These are phyloP conservation scores for Xenus cinereus DNA, from an alignment of 2,113 vertebrate species.

Conservation along the genomic window DNA sequence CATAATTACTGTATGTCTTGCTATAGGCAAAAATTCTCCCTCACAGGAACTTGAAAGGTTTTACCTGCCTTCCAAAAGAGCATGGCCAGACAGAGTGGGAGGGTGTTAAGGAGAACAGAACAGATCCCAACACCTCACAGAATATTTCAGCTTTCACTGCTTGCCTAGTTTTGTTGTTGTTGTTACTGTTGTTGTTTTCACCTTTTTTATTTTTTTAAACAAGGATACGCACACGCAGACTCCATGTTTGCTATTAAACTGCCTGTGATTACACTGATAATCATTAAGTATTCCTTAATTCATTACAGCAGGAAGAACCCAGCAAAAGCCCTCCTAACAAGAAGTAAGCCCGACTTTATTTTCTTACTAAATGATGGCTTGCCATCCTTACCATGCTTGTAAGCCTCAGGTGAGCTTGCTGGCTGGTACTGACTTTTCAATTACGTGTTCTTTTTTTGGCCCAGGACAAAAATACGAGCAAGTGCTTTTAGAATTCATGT, in stretches of 20 bases:
- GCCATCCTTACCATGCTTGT: background rate
- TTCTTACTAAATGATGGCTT: background rate
- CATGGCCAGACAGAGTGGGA: background rate
- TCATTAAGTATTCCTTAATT: background rate
- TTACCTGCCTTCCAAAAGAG: constrained; percentile 47
- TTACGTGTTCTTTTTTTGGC: background rate
- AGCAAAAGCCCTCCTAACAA: background rate
- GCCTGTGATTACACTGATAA: background rate
- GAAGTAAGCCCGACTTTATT: background rate
- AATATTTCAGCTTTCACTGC: constrained; percentile 20
- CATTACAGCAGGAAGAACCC: background rate
- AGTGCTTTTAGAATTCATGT: background rate
- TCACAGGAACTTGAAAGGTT: background rate
- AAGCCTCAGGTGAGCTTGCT: background rate
- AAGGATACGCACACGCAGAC: background rate
- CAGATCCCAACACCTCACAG: constrained; percentile 6
- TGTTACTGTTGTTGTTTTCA: background rate
- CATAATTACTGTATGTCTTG: background rate
- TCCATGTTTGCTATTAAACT: background rate
- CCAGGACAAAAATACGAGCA: background rate
- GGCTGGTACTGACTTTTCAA: background rate
- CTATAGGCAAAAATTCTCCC: background rate
- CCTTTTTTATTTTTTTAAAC: background rate
- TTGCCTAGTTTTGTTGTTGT: background rate
- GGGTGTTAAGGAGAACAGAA: background rate